These are phyloP conservation scores for Linurgus olivaceus DNA, from an alignment of 2,797 vertebrate species.

Conservation along the genomic window DNA sequence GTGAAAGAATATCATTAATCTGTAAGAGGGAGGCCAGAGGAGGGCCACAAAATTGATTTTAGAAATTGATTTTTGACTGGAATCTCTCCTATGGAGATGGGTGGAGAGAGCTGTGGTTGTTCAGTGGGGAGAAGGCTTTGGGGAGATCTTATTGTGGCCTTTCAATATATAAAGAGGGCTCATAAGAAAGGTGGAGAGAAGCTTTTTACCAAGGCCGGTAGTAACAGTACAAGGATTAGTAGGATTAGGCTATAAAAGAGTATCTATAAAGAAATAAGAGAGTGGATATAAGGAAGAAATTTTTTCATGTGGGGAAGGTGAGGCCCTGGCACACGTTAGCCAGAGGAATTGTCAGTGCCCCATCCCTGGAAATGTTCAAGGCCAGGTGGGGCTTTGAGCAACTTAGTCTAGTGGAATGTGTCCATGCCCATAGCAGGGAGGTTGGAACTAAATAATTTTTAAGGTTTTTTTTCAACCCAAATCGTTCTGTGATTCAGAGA, in stretches of 20 bases:
- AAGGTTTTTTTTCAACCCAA: background rate
- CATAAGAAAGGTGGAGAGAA: background rate
- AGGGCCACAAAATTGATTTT: background rate
- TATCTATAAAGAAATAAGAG: background rate
- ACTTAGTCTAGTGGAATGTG: background rate
- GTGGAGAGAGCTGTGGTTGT: background rate
- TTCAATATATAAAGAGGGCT: background rate
- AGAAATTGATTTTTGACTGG: background rate
- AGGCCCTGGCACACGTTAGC: background rate
- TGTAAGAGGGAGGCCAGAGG: background rate
- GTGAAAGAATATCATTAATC: background rate
- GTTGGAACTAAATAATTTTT: background rate
- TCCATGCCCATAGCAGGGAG: background rate
- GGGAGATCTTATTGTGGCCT: rapidly evolving
- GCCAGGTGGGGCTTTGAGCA: background rate
- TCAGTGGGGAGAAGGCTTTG: rapidly evolving
- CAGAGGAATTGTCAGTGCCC: background rate
- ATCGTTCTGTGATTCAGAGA: background rate
- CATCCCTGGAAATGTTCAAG: background rate
- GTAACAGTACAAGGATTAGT: background rate
- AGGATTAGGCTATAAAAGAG: background rate
- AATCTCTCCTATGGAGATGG: background rate
- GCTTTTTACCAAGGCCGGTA: background rate
- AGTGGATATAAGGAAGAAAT: background rate
- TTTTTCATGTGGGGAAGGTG: background rate